phyloP scores from a whole-genome alignment of 2,113 vertebrate genomes.

The Oostethus manadensis region DNA sequence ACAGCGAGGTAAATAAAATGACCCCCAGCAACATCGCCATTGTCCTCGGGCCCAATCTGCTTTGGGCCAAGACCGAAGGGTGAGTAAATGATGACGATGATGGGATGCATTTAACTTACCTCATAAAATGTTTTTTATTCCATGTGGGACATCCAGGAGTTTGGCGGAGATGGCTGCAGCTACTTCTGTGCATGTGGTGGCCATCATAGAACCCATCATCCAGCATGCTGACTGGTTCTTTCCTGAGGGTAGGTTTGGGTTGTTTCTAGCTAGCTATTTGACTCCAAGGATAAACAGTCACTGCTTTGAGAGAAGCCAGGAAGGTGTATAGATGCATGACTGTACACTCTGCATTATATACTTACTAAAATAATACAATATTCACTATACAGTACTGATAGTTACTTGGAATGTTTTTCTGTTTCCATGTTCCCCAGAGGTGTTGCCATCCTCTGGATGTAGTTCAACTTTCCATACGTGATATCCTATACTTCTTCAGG shows the following conservation, averaged over 20 bases:
- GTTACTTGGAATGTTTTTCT: too few species aligned
- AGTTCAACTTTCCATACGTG: too few species aligned
- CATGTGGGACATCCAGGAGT: conserved; percentile 51
- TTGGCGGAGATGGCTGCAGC: conserved; percentile 96
- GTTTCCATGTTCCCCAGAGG: too few species aligned
- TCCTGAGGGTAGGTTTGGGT: conserved; percentile 80
- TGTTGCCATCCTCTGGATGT: too few species aligned
- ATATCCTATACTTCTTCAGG: too few species aligned
- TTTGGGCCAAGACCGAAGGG: conserved; percentile 97
- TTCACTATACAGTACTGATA: too few species aligned
- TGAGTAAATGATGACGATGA: conserved; percentile 60
- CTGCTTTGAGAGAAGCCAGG: neutral
- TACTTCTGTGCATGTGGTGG: conserved; percentile 93
- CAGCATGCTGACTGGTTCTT: conserved; percentile 98
- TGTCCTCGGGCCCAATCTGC: conserved; percentile 92
- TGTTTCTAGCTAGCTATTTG: neutral
- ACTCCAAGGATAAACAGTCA: neutral
- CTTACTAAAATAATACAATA: too few species aligned
- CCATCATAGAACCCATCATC: conserved; percentile 94
- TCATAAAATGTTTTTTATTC: neutral
- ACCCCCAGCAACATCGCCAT: conserved; percentile 96
- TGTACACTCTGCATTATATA: too few species aligned
- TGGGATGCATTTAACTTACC: neutral
- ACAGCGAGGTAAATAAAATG: conserved; percentile 96
- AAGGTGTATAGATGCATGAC: too few species aligned